These are phyloP conservation scores for Aptenodytes forsteri DNA, from an alignment of 2,113 vertebrate species.

Conservation along the genomic window DNA sequence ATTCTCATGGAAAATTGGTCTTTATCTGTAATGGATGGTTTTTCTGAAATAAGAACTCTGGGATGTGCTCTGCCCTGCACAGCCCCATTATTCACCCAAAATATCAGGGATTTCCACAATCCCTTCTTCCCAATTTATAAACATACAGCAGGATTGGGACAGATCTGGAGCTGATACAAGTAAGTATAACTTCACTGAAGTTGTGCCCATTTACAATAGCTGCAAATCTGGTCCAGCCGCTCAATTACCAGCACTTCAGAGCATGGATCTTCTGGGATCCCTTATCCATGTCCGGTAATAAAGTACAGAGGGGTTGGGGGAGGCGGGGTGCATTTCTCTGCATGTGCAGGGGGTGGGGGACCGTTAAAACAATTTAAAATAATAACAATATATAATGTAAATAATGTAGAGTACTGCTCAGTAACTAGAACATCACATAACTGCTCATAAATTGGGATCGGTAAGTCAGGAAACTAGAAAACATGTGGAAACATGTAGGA, in stretches of 20 bases:
- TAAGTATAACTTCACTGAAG: not conserved
- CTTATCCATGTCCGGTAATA: not conserved
- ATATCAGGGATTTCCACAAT: not conserved
- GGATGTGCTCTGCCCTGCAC: not conserved
- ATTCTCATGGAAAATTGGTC: not conserved
- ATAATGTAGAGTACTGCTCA: not conserved
- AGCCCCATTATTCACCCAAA: not conserved
- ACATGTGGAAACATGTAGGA: not conserved
- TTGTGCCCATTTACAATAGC: slow-evolving; percentile 3
- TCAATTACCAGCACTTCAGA: slow-evolving; percentile 28
- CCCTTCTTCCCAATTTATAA: not conserved
- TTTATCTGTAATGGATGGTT: not conserved
- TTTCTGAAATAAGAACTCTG: not conserved
- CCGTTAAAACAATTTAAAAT: not conserved
- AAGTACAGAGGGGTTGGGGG: not conserved
- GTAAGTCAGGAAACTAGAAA: not conserved
- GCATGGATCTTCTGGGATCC: slow-evolving; percentile 14
- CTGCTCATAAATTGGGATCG: not conserved
- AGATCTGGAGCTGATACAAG: slow-evolving; percentile 3
- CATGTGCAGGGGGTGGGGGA: not conserved
- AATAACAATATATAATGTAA: not conserved
- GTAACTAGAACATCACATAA: not conserved
- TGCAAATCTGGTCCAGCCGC: slow-evolving; percentile 14
- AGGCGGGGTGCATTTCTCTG: not conserved
- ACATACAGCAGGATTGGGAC: not conserved